Evolutionary conservation across 2,797 vertebrate genomes (phyloP), one percentile per base, ranked within the genome.

Genomic region (Dicrostonyx torquatus): DNA sequence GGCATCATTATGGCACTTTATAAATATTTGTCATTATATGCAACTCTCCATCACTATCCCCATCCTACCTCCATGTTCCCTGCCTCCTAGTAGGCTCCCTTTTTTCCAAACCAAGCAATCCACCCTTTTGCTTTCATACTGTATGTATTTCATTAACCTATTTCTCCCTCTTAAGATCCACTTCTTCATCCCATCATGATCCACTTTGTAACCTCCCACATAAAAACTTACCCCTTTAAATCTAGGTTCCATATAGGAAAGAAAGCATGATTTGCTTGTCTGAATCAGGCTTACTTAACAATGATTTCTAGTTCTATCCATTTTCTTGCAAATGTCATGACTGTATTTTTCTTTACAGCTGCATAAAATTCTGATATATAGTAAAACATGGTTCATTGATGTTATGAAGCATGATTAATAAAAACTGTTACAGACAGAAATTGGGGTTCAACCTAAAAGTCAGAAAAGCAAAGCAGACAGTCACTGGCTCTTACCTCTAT

Each of bases 381-480:
- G 98, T 98, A 99, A 99, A 99, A 99, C 6, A 99, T 99, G 99
- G 97, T 98, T 98, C 68, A 70, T 99, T 99, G 99, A 98, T 98
- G 99, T 98, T 98, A 98, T 55, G 53, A 55, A 55, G 17, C 53
- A 55, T 17, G 17, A 55, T 55, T 55, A 20, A 55, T 55, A 20
- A 55, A 55, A 55, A 55, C 17, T 55, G n/a, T n/a, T 5, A 55
- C 53, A 55, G 5, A 55, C 53, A 55, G 53, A 55, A 55, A 55
- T 55, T 55, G 48, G 12, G 48, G 48, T 55, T 55, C 53, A 18
- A 55, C 53, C 18, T 55, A 55, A 55, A 55, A 18, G 53, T 55
- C 53, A 55, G 53, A 55, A 55, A 55, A 55, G 18, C 53, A 55
- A 55, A 55, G 53, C 18, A 55, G 53, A 55, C 53, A 18, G 53